Conservation (phyloP, 2,797 vertebrate species). For the Alectoris magna region DNA sequence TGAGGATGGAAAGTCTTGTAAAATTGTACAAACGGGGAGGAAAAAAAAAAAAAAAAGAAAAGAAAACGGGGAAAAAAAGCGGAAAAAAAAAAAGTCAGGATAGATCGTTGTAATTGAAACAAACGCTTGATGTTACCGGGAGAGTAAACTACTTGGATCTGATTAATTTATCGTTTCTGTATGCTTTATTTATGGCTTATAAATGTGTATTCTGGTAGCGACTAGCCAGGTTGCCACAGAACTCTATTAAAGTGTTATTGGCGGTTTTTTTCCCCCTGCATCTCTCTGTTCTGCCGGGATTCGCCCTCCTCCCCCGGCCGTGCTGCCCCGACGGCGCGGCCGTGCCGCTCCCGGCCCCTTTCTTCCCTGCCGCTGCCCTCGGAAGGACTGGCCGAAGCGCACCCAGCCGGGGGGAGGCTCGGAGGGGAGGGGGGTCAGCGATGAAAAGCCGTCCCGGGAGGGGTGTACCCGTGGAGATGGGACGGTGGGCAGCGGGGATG, state of each 20-base stretch:
- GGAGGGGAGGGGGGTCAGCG: background rate
- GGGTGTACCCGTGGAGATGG: background rate
- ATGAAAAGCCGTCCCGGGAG: background rate
- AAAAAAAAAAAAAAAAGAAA: background rate
- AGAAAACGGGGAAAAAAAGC: background rate
- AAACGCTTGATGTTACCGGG: constrained; percentile 82
- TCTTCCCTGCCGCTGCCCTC: background rate
- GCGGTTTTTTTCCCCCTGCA: constrained; percentile 79
- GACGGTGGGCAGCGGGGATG: background rate
- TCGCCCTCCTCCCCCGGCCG: background rate
- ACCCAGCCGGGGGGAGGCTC: background rate
- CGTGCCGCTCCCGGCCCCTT: background rate
- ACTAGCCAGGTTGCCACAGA: constrained; percentile 87
- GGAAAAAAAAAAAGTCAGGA: constrained; percentile 57
- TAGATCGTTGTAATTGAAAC: constrained; percentile 81
- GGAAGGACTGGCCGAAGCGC: background rate
- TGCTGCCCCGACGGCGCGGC: background rate
- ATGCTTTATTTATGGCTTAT: constrained; percentile 99
- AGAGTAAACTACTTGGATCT: constrained; percentile 85
- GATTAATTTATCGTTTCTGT: constrained; percentile 93
- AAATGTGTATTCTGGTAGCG: constrained; percentile 95
- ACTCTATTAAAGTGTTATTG: constrained; percentile 98
- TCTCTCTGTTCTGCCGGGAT: constrained; percentile 41
- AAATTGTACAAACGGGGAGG: constrained; percentile 79
- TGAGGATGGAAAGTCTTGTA: constrained; percentile 85